These are phyloP conservation scores for Calameuta idolon DNA, from an alignment of 2,888 invertebrate species.

Conservation along the genomic window DNA sequence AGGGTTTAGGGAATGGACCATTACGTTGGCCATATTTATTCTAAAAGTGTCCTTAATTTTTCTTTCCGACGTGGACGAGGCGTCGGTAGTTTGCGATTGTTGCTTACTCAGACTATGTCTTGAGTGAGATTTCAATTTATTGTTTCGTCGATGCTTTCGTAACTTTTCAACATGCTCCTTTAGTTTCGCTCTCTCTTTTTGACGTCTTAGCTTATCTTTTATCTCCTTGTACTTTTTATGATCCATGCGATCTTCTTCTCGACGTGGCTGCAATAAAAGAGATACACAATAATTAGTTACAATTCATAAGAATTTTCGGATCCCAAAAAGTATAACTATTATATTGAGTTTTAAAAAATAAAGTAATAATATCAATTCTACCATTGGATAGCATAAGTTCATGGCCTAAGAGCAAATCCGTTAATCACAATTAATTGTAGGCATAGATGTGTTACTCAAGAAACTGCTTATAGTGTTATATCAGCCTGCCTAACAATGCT, in stretches of 20 bases:
- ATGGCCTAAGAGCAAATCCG: too few species aligned
- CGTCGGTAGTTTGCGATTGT: conserved; percentile 67
- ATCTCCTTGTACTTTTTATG: conserved; percentile 82
- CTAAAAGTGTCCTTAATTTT: conserved; percentile 90
- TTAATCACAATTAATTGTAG: not conserved
- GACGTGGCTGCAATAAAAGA: conserved; percentile 75
- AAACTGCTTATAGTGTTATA: too few species aligned
- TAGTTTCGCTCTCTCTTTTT: conserved; percentile 72
- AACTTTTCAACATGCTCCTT: conserved; percentile 68
- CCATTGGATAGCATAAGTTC: conserved; percentile 20
- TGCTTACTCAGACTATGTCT: conserved; percentile 53
- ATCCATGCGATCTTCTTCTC: conserved; percentile 82
- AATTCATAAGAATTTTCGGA: not conserved
- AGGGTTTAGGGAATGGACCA: conserved; percentile 88
- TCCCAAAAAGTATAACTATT: too few species aligned
- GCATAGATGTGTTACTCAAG: too few species aligned
- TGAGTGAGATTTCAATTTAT: conserved; percentile 54
- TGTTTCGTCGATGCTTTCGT: conserved; percentile 63
- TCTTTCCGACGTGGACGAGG: conserved; percentile 71
- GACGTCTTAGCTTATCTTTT: conserved; percentile 80
- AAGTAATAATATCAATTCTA: conserved; percentile 54
- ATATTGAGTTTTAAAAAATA: too few species aligned
- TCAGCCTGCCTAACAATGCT: too few species aligned
- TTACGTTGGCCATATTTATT: conserved; percentile 81
- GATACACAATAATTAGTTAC: not conserved